A percentile compares a stretch with the other conserved stretches of the same genome.
phyloP scores from a whole-genome alignment of 2,113 vertebrate genomes.

The Pedionomus torquatus region DNA sequence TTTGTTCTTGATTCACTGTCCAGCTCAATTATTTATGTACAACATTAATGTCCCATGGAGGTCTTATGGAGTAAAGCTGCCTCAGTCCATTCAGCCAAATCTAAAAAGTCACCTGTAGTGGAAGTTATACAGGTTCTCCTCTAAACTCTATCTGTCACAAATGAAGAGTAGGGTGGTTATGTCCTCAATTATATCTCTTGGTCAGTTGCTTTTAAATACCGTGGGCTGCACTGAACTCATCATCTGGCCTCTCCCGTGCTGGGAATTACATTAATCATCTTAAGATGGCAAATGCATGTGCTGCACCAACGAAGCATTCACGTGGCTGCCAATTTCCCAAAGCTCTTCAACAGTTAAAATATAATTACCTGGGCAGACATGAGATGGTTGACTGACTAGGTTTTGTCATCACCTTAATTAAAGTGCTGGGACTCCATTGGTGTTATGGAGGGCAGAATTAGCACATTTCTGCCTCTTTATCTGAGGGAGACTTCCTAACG shows the following conservation, averaged over 20 bases:
- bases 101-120: background rate
- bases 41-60: background rate
- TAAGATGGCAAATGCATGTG: background rate
- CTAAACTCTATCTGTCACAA: background rate
- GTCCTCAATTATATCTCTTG: background rate
- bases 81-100: background rate
- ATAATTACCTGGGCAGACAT: background rate
- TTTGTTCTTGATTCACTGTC: background rate
- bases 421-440: background rate
- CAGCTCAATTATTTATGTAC: background rate
- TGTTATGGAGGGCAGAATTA: background rate
- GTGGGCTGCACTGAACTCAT: background rate
- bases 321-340: background rate
- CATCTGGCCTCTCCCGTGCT: background rate
- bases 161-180: background rate
- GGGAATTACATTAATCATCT: background rate
- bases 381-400: background rate
- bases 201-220: background rate
- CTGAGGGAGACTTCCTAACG: background rate
- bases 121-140: background rate
- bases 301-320: background rate
- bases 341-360: conserved; percentile 6
- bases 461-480: background rate
- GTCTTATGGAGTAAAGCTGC: background rate
- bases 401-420: background rate